Percentiles rank a stretch among this genome's conserved stretches.
These are phyloP conservation scores for Apostichopus leukothele DNA, from an alignment of 53 echinoderm and acorn worm species.

Conservation along the genomic window DNA sequence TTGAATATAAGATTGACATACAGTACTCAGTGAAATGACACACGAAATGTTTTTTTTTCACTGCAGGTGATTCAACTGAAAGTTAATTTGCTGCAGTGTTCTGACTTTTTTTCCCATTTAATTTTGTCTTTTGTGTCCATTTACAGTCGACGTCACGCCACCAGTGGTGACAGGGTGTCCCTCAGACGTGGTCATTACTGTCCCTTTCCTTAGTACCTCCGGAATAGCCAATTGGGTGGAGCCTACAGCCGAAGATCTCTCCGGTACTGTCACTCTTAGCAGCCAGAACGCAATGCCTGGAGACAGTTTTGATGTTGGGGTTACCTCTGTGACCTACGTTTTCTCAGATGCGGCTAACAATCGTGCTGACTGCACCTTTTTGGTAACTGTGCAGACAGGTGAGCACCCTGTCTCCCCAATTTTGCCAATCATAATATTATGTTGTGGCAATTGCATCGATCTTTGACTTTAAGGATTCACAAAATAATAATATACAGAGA, in stretches of 20 bases:
- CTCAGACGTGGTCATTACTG: neutral
- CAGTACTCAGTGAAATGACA: too few relatives aligned
- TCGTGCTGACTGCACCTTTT: constrained; percentile 28
- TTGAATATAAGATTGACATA: too few relatives aligned
- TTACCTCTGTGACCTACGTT: constrained; percentile 36
- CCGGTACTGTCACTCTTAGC: neutral
- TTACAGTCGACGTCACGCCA: constrained; percentile 16
- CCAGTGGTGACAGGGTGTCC: constrained; percentile 25
- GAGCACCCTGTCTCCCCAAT: neutral
- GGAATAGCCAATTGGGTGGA: constrained; percentile 26
- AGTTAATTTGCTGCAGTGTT: too few relatives aligned
- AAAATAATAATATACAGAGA: too few relatives aligned
- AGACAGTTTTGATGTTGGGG: constrained; percentile 24
- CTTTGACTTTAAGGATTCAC: too few relatives aligned
- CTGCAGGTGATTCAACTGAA: too few relatives aligned
- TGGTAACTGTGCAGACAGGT: constrained; percentile 27
- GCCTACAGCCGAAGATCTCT: constrained; percentile 39
- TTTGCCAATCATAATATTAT: neutral
- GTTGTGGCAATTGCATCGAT: too few relatives aligned
- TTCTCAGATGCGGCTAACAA: constrained; percentile 34
- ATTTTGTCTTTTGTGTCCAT: too few relatives aligned
- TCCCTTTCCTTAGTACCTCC: neutral
- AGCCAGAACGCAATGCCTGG: constrained; percentile 15
- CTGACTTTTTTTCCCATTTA: too few relatives aligned
- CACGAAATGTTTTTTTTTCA: too few relatives aligned